Conservation (phyloP, 2,888 invertebrate genomes). For the Callosobruchus maculatus region DNA sequence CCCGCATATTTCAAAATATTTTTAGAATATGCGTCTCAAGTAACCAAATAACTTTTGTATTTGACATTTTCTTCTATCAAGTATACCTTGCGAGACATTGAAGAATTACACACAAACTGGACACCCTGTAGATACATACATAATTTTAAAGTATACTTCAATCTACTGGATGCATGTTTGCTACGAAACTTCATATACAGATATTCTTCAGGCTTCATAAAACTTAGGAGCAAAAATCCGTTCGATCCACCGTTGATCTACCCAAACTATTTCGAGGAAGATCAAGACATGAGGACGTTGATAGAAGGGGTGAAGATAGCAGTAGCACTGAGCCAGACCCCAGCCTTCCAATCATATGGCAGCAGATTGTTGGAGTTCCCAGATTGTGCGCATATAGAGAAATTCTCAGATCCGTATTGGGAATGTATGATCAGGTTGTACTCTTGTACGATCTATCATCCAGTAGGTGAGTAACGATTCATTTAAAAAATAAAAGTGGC, state of each 20-base stretch:
- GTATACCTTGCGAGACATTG: too few species aligned
- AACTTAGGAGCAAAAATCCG: constrained; percentile 77
- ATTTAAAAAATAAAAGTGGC: too few species aligned
- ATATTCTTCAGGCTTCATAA: constrained; percentile 54
- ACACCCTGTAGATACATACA: too few species aligned
- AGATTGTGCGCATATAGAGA: constrained; percentile 63
- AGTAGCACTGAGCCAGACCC: constrained; percentile 74
- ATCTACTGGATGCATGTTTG: too few species aligned
- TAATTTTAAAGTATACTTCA: too few species aligned
- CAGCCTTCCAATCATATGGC: constrained; percentile 70
- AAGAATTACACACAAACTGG: too few species aligned
- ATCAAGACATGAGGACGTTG: constrained; percentile 73
- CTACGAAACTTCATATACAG: too few species aligned
- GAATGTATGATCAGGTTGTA: constrained; percentile 85
- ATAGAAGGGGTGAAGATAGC: constrained; percentile 85
- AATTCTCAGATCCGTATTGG: constrained; percentile 75
- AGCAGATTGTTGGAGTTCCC: constrained; percentile 74
- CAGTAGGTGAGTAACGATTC: constrained; percentile 54
- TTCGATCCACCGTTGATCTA: constrained; percentile 86
- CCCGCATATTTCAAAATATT: too few species aligned
- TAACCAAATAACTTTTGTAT: too few species aligned
- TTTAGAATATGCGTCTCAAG: too few species aligned
- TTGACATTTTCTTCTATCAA: too few species aligned
- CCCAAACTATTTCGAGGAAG: constrained; percentile 85
- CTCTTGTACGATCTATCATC: constrained; percentile 82